Base-by-base conservation (phyloP, 2,797 vertebrate species). In the Tadarida brasiliensis region DNA sequence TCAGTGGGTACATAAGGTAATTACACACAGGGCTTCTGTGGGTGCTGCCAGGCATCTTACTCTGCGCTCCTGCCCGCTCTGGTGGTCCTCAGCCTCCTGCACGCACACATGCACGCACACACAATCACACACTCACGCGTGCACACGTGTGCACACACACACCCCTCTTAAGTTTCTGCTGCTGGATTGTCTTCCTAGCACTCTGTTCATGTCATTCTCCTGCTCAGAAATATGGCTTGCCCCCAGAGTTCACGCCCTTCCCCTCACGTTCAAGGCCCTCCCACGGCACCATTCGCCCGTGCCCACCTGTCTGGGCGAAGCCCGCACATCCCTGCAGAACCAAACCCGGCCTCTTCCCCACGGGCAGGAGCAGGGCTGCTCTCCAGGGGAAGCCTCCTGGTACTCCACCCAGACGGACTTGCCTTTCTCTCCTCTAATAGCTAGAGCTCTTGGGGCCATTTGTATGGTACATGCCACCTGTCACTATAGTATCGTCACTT, bases 81-180 rank as follows among this genome's bases (percentile, higher is more conserved):
- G 59, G 73, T 35, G 11, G 0, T 22, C 84, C 35, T 39, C 24
- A 12, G 78, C 61, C n/a, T 4, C 19, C 77, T 44, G 15, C 8
- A n/a, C 33, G 57, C 15, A 6, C 28, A 11, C 2, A 8, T 4
- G 2, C 2, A 7, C 9, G 19, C 20, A 22, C 11, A 3, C 24
- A 19, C n/a, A 1, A 6, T 39, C 15, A 0, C 30, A 5, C 4
- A 4, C 28, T 22, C 24, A 7, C 35, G 3, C 59, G 39, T 35
- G 5, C 9, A 24, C 17, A 5, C 24, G 28, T 12, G 12, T 73
- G 11, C 51, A 2, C 61, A 19, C 26, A 19, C 19, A n/a, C 28
- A 28, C 22, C 6, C 63, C 65, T 74, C 33, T 30, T 35, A 76
- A 33, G 22, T 35, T 47, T 76, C 87, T 30, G 24, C 20, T 5